Evolutionary conservation across 2,888 invertebrate species (phyloP).

Genomic region (Limenitis camilla): DNA sequence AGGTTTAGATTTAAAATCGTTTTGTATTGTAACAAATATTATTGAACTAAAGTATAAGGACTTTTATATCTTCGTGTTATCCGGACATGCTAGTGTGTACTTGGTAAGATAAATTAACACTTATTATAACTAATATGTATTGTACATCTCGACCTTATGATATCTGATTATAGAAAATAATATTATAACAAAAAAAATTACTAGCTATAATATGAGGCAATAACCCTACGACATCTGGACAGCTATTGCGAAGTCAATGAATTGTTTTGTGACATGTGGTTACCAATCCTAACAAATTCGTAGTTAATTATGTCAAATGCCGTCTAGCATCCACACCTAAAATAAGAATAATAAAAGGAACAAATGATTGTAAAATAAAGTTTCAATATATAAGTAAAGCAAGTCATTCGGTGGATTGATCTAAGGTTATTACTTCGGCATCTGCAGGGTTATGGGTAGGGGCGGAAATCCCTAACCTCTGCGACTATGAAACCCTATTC

Average conservation of each 20-base stretch:
- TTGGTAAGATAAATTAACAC: conserved; percentile 22
- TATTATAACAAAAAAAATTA: conserved; percentile 5
- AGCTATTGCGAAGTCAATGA: conserved; percentile 46
- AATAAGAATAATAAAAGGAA: background rate
- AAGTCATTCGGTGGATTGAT: conserved; percentile 30
- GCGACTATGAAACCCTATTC: conserved; percentile 37
- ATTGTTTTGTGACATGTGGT: conserved; percentile 59
- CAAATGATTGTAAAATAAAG: background rate
- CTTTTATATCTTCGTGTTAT: conserved; percentile 1
- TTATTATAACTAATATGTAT: too few species aligned
- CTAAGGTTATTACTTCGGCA: conserved; percentile 42
- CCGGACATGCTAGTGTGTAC: conserved; percentile 10
- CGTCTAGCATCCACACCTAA: background rate
- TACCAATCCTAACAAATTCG: conserved; percentile 45
- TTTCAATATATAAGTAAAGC: conserved; percentile 15
- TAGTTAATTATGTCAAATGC: conserved; percentile 5
- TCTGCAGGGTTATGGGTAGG: conserved; percentile 41
- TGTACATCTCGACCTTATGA: too few species aligned
- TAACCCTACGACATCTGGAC: conserved; percentile 62
- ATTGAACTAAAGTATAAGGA: conserved; percentile 5
- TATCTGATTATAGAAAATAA: too few species aligned
- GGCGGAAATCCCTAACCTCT: conserved; percentile 40
- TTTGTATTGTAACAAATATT: conserved; percentile 10
- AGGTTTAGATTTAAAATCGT: conserved; percentile 25
- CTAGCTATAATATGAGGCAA: conserved; percentile 31